Evolutionary conservation across 2,888 invertebrate genomes (phyloP).

Genomic region (Agrotis puta): DNA sequence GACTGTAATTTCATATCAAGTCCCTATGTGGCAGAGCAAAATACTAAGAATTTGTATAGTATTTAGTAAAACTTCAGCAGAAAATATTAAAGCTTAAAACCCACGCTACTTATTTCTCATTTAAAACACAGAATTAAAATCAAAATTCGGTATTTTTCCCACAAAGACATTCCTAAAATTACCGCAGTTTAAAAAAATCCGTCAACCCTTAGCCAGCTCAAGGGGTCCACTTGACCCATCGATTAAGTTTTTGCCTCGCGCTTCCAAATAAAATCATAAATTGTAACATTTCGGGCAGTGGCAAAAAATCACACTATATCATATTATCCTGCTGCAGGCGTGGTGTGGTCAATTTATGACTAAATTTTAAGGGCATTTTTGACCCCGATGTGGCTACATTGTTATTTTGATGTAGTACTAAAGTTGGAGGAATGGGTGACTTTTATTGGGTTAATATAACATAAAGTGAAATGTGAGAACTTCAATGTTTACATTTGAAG

Average conservation of each 20-base stretch:
- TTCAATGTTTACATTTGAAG: neutral
- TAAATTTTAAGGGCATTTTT: slow-evolving; percentile 76
- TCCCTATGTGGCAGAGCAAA: too few species aligned
- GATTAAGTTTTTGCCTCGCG: slow-evolving; percentile 87
- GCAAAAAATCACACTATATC: slow-evolving; percentile 86
- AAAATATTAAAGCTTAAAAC: too few species aligned
- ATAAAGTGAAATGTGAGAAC: too few species aligned
- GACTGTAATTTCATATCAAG: neutral
- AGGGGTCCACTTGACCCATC: slow-evolving; percentile 75
- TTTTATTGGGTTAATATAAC: neutral
- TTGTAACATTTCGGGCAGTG: slow-evolving; percentile 78
- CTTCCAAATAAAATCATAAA: slow-evolving; percentile 87
- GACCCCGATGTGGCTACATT: slow-evolving; percentile 54
- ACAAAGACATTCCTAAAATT: slow-evolving; percentile 65
- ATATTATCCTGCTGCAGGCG: slow-evolving; percentile 76
- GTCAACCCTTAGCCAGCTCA: slow-evolving; percentile 70
- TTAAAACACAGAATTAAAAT: neutral
- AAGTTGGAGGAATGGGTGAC: neutral
- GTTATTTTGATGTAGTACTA: slow-evolving; percentile 44
- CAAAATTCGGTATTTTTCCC: slow-evolving; percentile 4
- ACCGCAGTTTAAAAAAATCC: slow-evolving; percentile 61
- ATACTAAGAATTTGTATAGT: too few species aligned
- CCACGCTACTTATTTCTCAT: neutral
- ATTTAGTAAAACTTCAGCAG: too few species aligned
- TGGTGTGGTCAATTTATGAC: slow-evolving; percentile 84